phyloP scores from a whole-genome alignment of 2,888 invertebrate genomes.

The Catonia carolina region DNA sequence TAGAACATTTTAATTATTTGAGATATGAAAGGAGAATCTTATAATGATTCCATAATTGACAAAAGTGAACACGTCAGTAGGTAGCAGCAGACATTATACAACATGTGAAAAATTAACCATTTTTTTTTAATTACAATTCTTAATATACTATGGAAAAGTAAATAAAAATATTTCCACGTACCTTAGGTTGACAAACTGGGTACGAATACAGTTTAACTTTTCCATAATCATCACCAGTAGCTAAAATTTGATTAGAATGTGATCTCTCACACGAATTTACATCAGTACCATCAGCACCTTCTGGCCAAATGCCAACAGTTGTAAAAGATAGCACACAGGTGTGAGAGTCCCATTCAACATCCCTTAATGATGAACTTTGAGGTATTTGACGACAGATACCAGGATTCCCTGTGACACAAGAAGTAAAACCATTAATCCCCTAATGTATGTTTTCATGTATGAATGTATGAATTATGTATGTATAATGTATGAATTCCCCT shows the following conservation, averaged over 20 bases:
- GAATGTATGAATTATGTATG: too few species aligned
- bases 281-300: slow-evolving; percentile 83
- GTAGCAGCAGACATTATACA: too few species aligned
- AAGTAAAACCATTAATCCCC: too few species aligned
- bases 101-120: too few species aligned
- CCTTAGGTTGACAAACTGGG: slow-evolving; percentile 81
- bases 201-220: slow-evolving; percentile 81
- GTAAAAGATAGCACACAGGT: slow-evolving; percentile 73
- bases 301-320: slow-evolving; percentile 85
- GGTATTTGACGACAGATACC: slow-evolving; percentile 76
- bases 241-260: slow-evolving; percentile 60
- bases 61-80: too few species aligned
- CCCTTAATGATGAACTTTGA: slow-evolving; percentile 59
- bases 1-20: too few species aligned
- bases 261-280: slow-evolving; percentile 65
- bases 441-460: too few species aligned
- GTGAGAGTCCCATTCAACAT: slow-evolving; percentile 71
- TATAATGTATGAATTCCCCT: too few species aligned
- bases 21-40: too few species aligned
- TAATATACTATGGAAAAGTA: too few species aligned
- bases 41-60: too few species aligned
- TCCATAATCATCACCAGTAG: slow-evolving; percentile 84
- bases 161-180: slow-evolving; percentile 46
- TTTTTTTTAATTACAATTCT: too few species aligned
- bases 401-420: slow-evolving; percentile 64